phyloP scores from a whole-genome alignment of 1,140 invertebrate genomes.

The Dinoponera quadriceps region DNA sequence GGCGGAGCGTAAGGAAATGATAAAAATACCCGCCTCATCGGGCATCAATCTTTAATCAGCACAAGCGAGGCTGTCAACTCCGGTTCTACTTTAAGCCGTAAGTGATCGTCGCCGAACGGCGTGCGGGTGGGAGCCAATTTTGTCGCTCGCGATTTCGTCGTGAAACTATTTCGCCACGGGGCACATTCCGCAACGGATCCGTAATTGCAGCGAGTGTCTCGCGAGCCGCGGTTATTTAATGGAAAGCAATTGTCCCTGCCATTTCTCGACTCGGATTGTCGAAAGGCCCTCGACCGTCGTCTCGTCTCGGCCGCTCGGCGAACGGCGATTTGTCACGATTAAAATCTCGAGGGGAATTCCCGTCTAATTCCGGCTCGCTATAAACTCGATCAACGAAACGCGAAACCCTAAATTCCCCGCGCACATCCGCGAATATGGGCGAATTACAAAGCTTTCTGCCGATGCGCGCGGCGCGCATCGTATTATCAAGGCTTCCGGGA shows the following conservation, averaged over 20 bases:
- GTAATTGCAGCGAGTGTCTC: slow-evolving; percentile 32
- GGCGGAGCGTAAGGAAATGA: background rate
- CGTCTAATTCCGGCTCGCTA: slow-evolving; percentile 43
- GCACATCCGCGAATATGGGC: slow-evolving; percentile 7
- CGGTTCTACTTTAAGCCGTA: slow-evolving; percentile 12
- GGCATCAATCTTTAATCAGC: slow-evolving; percentile 10
- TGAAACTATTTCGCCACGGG: slow-evolving; percentile 24
- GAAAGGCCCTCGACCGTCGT: slow-evolving; percentile 12
- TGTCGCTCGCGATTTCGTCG: slow-evolving; percentile 40
- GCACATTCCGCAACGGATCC: background rate
- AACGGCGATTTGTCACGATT: slow-evolving; percentile 56
- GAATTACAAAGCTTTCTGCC: slow-evolving; percentile 64
- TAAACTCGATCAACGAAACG: slow-evolving; percentile 64
- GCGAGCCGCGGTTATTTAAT: slow-evolving; percentile 35
- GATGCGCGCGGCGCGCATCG: background rate
- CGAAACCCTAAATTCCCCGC: slow-evolving; percentile 46
- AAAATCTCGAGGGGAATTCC: slow-evolving; percentile 58
- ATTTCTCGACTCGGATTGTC: background rate
- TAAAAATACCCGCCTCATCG: background rate
- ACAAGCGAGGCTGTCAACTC: slow-evolving; percentile 22
- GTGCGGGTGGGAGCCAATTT: slow-evolving; percentile 38
- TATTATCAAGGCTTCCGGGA: slow-evolving; percentile 4
- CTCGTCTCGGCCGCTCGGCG: slow-evolving; percentile 23
- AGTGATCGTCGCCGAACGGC: slow-evolving; percentile 11
- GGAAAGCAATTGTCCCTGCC: slow-evolving; percentile 15